phyloP scores from a whole-genome alignment of 2,888 invertebrate species.

The Tetropium fuscum region DNA sequence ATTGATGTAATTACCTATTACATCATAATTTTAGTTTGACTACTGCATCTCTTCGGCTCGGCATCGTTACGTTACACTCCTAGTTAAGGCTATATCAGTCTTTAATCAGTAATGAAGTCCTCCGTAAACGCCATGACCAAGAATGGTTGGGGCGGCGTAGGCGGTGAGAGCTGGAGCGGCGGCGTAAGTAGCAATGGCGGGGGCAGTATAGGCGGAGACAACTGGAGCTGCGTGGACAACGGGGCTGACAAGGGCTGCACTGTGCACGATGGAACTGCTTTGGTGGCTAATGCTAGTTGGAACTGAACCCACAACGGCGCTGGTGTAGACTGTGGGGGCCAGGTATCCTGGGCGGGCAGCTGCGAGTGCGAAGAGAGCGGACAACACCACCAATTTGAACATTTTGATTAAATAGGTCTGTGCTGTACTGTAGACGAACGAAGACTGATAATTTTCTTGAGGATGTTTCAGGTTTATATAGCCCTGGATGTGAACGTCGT shows the following conservation, averaged over 20 bases:
- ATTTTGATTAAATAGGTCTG: slow-evolving; percentile 53
- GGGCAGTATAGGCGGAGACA: slow-evolving; percentile 31
- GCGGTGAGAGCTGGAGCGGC: slow-evolving; percentile 36
- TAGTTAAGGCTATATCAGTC: slow-evolving; percentile 37
- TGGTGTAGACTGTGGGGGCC: slow-evolving; percentile 35
- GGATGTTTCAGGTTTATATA: slow-evolving; percentile 15
- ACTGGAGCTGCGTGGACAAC: slow-evolving; percentile 36
- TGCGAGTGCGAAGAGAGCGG: slow-evolving; percentile 72
- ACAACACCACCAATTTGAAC: slow-evolving; percentile 65
- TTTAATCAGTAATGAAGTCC: slow-evolving; percentile 9
- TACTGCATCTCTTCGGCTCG: slow-evolving; percentile 39
- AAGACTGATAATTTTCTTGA: slow-evolving; percentile 41
- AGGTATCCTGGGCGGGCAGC: slow-evolving; percentile 65
- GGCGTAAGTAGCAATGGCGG: slow-evolving; percentile 32
- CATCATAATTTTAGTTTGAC: slow-evolving; percentile 4
- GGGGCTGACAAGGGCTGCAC: slow-evolving; percentile 60
- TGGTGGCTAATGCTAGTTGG: slow-evolving; percentile 52
- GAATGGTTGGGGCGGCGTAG: slow-evolving; percentile 31
- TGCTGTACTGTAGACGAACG: slow-evolving; percentile 50
- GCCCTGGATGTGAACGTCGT: background rate
- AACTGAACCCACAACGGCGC: slow-evolving; percentile 47
- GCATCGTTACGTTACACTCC: background rate
- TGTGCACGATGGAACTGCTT: slow-evolving; percentile 53
- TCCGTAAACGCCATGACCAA: slow-evolving; percentile 27
- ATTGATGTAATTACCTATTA: background rate